Base-by-base conservation (phyloP, 2,797 vertebrate genomes). In the Prunella strophiata region DNA sequence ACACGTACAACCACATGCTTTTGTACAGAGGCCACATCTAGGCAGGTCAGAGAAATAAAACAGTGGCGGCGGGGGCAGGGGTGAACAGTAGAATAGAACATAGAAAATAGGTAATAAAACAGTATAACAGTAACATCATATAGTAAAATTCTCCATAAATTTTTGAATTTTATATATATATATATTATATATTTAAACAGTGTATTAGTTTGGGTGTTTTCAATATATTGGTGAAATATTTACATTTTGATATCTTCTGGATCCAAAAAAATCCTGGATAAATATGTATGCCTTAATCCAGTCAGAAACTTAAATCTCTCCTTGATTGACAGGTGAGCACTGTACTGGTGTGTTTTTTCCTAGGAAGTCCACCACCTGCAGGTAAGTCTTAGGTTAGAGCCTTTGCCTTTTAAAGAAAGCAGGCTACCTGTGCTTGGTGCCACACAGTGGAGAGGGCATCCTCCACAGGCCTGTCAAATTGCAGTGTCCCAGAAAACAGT, bases 401-500 rank as follows among this genome's bases (percentile, higher is more conserved):
- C 93, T 91, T 85, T 91, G 88, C 93, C 94, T 94, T 94, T 82
- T 59, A 47, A 93, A 94, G 81, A 91, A 92, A 94, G 93, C 95
- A 48, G 74, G 94, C 94, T 95, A 34, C 85, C 91, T 96, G 93
- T 95, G 92, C 87, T 87, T 4, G 57, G 36, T 90, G 89, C 88
- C 71, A 84, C 87, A 83, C 57, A 13, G 90, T 68, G 89, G 81
- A 84, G 68, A 89, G 63, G 91, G 47, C n/a, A n/a, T 94, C 81
- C 76, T 88, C 94, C 93, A 75, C 91, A 47, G 16, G 84, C 90
- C 88, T 76, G 91, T 99, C 98, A 99, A 97, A 99, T 99, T 95
- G 99, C 99, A 6, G 99, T 99, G 97, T 99, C 99, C 99, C 99
- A 99, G 98, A 99, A 99, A 73, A 99, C 99, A 58, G 99, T 99